Evolutionary conservation across 2,888 invertebrate genomes (phyloP).

Genomic region (Electrophaes corylata): DNA sequence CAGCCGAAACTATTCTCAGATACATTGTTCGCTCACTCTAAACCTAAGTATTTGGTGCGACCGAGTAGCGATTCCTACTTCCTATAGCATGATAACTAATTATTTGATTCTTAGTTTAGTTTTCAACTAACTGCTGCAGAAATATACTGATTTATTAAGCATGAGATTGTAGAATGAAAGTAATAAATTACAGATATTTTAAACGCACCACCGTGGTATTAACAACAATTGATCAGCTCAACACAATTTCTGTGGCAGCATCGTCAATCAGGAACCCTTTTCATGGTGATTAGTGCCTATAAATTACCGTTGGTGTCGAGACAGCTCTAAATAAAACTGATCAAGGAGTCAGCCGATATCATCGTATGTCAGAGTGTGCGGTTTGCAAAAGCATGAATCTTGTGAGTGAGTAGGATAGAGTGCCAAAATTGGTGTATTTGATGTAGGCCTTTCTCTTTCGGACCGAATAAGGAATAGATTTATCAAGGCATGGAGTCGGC

Average conservation of each 20-base stretch:
- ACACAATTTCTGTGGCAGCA: conserved; percentile 42
- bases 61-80: conserved; percentile 3
- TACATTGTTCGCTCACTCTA: conserved; percentile 42
- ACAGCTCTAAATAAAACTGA: conserved; percentile 32
- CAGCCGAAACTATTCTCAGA: conserved; percentile 42
- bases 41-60: not conserved
- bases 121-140: conserved; percentile 10
- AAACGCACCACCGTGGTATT: conserved; percentile 14
- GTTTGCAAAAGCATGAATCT: conserved; percentile 41
- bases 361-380: conserved; percentile 37
- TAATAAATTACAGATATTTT: conserved; percentile 31
- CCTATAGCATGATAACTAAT: not conserved
- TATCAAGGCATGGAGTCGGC: conserved; percentile 43
- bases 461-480: conserved; percentile 54
- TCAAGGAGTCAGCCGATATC: conserved; percentile 40
- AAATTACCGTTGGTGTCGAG: conserved; percentile 54
- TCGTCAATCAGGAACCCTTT: conserved; percentile 55
- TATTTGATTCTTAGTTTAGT: conserved; percentile 12
- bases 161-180: conserved; percentile 32
- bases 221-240: conserved; percentile 35
- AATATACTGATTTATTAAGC: conserved; percentile 41
- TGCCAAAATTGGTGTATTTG: conserved; percentile 33
- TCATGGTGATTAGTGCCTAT: conserved; percentile 56
- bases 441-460: conserved; percentile 43
- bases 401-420: conserved; percentile 50